phyloP scores from a whole-genome alignment of 2,888 invertebrate genomes.

The Drosophila formosana region DNA sequence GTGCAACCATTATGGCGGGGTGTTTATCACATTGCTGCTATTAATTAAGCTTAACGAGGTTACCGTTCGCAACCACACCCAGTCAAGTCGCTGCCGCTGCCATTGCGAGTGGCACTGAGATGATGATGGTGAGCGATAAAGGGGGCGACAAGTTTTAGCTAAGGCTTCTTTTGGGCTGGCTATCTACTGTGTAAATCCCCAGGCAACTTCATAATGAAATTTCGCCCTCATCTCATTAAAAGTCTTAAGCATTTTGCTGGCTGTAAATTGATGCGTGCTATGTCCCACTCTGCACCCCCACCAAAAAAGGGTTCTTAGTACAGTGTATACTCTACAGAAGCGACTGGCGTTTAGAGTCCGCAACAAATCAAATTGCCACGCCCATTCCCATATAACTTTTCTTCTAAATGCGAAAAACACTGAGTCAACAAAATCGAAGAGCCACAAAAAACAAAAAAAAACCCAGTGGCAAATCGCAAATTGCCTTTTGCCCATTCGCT shows the following conservation, averaged over 20 bases:
- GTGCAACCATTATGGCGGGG: conserved; percentile 78
- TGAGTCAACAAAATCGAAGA: not conserved
- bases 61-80: conserved; percentile 84
- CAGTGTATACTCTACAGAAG: not conserved
- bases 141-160: not conserved
- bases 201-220: conserved; percentile 82
- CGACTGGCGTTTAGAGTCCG: conserved; percentile 43
- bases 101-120: not conserved
- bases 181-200: conserved; percentile 60
- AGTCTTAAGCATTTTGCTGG: conserved; percentile 70
- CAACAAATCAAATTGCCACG: conserved; percentile 60
- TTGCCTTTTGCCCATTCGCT: no score
- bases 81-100: conserved; percentile 35
- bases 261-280: conserved; percentile 69
- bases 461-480: conserved; percentile 8
- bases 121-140: not conserved
- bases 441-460: not conserved
- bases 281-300: not conserved
- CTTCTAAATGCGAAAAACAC: no score
- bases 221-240: conserved; percentile 84
- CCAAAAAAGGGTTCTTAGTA: conserved; percentile 35
- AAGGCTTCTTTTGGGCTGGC: conserved; percentile 58
- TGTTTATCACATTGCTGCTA: conserved; percentile 85
- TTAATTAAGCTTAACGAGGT: conserved; percentile 86
- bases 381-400: conserved; percentile 24